phyloP scores from a whole-genome alignment of 2,888 invertebrate species.

The Corbicula japonica region DNA sequence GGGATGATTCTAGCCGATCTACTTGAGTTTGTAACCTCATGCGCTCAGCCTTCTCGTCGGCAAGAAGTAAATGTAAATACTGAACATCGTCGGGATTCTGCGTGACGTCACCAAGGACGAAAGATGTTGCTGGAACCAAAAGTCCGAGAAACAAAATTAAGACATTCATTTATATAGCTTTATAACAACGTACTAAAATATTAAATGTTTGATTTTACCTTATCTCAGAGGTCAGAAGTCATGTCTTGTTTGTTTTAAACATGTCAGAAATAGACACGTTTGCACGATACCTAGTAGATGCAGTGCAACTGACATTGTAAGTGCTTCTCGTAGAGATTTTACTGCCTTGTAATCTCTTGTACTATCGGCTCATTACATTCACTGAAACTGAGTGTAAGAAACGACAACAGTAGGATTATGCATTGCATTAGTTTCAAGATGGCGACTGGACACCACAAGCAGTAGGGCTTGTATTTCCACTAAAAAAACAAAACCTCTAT shows the following conservation, averaged over 20 bases:
- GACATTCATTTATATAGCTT: not conserved
- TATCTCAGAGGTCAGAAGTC: not conserved
- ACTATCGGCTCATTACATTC: too few relatives aligned
- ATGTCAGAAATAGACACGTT: not conserved
- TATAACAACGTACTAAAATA: not conserved
- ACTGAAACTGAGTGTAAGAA: too few relatives aligned
- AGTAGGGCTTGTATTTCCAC: too few relatives aligned
- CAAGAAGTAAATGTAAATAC: not conserved
- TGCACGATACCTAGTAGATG: too few relatives aligned
- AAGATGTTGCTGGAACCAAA: not conserved
- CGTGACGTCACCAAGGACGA: not conserved
- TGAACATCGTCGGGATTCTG: conserved; percentile 6
- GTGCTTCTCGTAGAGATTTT: too few relatives aligned
- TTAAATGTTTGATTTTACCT: not conserved
- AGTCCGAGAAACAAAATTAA: not conserved
- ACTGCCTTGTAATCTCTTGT: too few relatives aligned
- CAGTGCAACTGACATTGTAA: too few relatives aligned
- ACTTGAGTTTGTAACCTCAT: conserved; percentile 1
- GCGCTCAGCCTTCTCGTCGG: not conserved
- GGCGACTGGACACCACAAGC: too few relatives aligned
- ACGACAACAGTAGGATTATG: too few relatives aligned
- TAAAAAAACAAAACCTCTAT: too few relatives aligned
- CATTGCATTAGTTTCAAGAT: too few relatives aligned
- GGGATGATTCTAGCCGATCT: not conserved
- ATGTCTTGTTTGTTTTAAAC: not conserved